Conservation (phyloP, 2,888 invertebrate genomes). For the Hyposoter didymator region DNA sequence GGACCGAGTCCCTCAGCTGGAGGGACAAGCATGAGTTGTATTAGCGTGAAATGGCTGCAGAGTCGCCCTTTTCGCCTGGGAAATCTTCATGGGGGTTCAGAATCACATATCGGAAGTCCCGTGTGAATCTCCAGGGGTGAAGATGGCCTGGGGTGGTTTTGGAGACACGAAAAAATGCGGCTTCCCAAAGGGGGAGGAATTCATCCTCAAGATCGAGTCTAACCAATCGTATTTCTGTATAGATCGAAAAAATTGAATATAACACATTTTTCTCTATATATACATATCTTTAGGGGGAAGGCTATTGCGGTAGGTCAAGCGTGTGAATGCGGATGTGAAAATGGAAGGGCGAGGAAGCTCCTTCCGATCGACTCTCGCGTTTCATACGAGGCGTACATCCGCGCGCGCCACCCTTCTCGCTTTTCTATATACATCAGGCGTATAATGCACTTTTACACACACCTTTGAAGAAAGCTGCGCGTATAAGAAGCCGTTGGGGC, state of each 20-base stretch:
- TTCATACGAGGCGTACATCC: constrained; percentile 44
- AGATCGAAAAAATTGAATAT: constrained; percentile 7
- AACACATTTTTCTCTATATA: constrained; percentile 14
- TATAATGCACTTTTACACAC: constrained; percentile 31
- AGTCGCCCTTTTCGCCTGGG: constrained; percentile 47
- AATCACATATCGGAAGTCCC: constrained; percentile 57
- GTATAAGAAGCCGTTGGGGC: constrained; percentile 30
- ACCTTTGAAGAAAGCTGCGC: constrained; percentile 1
- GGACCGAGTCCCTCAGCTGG: neutral
- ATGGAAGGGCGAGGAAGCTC: constrained; percentile 64
- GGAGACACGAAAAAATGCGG: constrained; percentile 38
- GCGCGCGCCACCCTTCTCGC: constrained; percentile 46
- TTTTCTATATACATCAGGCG: constrained; percentile 24
- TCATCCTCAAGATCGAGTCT: constrained; percentile 42
- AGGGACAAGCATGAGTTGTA: neutral
- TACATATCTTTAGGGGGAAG: constrained; percentile 15
- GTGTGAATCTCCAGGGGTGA: constrained; percentile 65
- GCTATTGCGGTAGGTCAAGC: constrained; percentile 67
- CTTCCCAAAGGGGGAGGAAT: constrained; percentile 23
- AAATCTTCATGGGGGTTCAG: constrained; percentile 54
- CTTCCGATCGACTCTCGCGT: constrained; percentile 55
- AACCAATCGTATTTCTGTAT: constrained; percentile 50
- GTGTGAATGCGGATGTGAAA: constrained; percentile 65
- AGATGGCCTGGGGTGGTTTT: constrained; percentile 34
- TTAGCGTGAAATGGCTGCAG: constrained; percentile 7